phyloP scores from a whole-genome alignment of 2,888 invertebrate genomes.

The Hofmannophila pseudospretella region DNA sequence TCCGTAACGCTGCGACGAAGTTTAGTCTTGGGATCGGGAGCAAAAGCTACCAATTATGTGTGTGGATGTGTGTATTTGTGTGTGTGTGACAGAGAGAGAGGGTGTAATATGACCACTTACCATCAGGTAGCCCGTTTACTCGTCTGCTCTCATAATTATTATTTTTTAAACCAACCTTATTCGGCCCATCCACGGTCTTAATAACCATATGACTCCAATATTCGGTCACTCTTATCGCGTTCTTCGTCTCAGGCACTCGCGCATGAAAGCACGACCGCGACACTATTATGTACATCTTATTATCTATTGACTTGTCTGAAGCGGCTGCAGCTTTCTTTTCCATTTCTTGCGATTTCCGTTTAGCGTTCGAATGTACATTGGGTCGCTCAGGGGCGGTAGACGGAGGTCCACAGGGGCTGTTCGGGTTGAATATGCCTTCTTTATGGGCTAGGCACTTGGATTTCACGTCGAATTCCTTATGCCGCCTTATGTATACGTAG shows the following conservation, averaged over 20 bases:
- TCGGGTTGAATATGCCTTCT: slow-evolving; percentile 19
- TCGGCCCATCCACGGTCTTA: slow-evolving; percentile 78
- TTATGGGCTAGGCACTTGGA: slow-evolving; percentile 17
- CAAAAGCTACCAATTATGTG: too few relatives aligned
- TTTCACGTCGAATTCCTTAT: slow-evolving; percentile 49
- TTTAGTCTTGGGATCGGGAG: too few relatives aligned
- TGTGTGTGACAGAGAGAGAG: too few relatives aligned
- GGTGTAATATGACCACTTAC: too few relatives aligned
- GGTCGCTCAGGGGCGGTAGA: slow-evolving; percentile 20
- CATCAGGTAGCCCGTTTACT: too few relatives aligned
- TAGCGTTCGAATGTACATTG: slow-evolving; percentile 53
- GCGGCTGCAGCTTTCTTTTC: slow-evolving; percentile 22
- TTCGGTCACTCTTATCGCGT: slow-evolving; percentile 85
- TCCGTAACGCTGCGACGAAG: too few relatives aligned
- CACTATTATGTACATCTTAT: slow-evolving; percentile 60
- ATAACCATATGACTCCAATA: slow-evolving; percentile 94
- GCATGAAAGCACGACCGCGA: slow-evolving; percentile 85
- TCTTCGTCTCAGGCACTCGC: slow-evolving; percentile 80
- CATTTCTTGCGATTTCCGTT: slow-evolving; percentile 39
- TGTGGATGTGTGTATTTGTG: too few relatives aligned
- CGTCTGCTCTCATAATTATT: too few relatives aligned
- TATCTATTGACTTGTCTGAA: not conserved
- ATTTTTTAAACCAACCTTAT: slow-evolving; percentile 71
- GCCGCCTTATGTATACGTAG: slow-evolving; percentile 89
- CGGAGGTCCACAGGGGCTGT: slow-evolving; percentile 1